Evolutionary conservation across 2,888 invertebrate genomes (phyloP), one percentile per base, ranked within the genome.

Genomic region (Didymodactylos carnosus): DNA sequence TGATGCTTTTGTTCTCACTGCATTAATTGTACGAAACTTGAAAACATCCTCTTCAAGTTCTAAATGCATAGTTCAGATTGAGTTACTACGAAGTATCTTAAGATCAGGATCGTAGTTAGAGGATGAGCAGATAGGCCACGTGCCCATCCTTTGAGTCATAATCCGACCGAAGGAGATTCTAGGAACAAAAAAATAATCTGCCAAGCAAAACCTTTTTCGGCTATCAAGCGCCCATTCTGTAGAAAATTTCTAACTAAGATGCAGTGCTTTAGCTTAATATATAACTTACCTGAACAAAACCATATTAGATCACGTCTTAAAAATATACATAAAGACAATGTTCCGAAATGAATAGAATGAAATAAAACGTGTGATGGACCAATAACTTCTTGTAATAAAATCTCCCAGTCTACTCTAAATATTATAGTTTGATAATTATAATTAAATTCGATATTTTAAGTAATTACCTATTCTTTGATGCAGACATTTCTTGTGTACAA

Each of bases 331-430:
- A 94, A 85, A 82, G 94, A 93, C 51, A 95, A 86, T 71, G 92
- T 92, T 85, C 92, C 92, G 84, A 92, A 87, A 76, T 89, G 88
- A 76, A 89, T 87, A 40, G 92, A 91, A 86, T 92, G 91, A 79
- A 92, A 88, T 75, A 95, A 85, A 40, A 94, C 89, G 85, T 94
- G 94, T 23, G 92, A 90, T 77, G 93, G 92, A 46, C 94, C 94
- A 76, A 95, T 86, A 0, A 93, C 91, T 83, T 93, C 92, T 84
- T 95, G 95, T 76, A 95, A 85, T 53, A 88, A 89, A 11, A 84
- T 78, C 78, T 83, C 83, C 84, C 84, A 84, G 73, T 84, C 83
- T 75, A 79, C 79, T 76, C 84, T 84, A 62, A 2, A 35, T 35
- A 3, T 35, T 19, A 35, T 14, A 62, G n/a, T 19, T 0, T 49